Evolutionary conservation across 2,888 invertebrate genomes (phyloP).

Genomic region (Oscheius sp.): DNA sequence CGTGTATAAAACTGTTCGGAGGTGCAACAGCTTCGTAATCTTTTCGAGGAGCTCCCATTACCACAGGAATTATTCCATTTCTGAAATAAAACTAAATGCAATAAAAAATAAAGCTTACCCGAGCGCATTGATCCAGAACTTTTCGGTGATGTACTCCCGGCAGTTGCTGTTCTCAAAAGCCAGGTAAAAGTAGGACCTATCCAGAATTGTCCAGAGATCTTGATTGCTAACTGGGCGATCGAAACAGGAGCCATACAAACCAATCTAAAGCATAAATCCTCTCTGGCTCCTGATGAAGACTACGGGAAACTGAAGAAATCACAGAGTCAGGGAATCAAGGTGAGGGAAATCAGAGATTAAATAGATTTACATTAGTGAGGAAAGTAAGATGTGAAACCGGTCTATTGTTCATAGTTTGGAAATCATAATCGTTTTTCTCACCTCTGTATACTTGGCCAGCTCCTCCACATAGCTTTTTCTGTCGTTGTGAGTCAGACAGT

Average conservation of each 20-base stretch:
- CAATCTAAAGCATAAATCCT: conserved; percentile 34
- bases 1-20: conserved; percentile 55
- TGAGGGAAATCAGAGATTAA: too few relatives aligned
- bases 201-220: conserved; percentile 6
- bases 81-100: conserved; percentile 35
- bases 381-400: too few relatives aligned
- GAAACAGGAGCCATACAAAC: conserved; percentile 47
- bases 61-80: conserved; percentile 48
- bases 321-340: too few relatives aligned
- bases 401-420: too few relatives aligned
- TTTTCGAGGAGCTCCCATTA: conserved; percentile 46
- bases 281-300: too few relatives aligned
- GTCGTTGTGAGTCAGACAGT: conserved; percentile 56
- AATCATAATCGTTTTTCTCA: neutral
- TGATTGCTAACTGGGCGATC: conserved; percentile 12
- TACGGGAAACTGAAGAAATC: too few relatives aligned
- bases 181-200: conserved; percentile 48
- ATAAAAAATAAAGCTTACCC: conserved; percentile 22
- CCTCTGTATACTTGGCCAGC: conserved; percentile 37
- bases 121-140: conserved; percentile 51
- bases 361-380: too few relatives aligned
- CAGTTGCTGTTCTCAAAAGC: conserved; percentile 59
- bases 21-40: conserved; percentile 50
- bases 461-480: conserved; percentile 38
- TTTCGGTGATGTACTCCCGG: conserved; percentile 56